Percentiles rank a stretch among this genome's conserved stretches.
These are phyloP conservation scores for Andrena bucephala DNA, from an alignment of 2,888 invertebrate species.

Conservation along the genomic window DNA sequence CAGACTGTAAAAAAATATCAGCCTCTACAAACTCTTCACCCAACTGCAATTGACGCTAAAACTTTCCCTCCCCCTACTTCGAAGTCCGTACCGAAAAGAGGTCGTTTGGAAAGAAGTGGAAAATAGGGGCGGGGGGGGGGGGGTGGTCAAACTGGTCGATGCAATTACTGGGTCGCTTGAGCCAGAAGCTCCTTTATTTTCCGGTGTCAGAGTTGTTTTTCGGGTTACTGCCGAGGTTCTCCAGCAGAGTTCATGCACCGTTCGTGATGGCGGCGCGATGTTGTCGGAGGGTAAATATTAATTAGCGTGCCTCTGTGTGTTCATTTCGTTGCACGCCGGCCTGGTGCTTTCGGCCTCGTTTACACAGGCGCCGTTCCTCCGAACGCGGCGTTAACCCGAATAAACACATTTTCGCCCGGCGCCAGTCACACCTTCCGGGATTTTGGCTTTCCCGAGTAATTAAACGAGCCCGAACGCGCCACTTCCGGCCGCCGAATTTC, in stretches of 20 bases:
- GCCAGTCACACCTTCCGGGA: slow-evolving; percentile 72
- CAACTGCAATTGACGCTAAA: not conserved
- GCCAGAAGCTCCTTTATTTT: slow-evolving; percentile 15
- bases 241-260: slow-evolving; percentile 10
- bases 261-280: slow-evolving; percentile 78
- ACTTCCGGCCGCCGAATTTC: slow-evolving; percentile 49
- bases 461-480: slow-evolving; percentile 58
- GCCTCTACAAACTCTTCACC: not conserved
- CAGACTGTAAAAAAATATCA: not conserved
- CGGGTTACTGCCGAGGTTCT: not conserved
- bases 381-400: slow-evolving; percentile 68
- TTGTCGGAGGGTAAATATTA: slow-evolving; percentile 84
- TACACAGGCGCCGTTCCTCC: slow-evolving; percentile 54
- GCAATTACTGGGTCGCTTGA: slow-evolving; percentile 27
- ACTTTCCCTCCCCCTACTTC: not conserved
- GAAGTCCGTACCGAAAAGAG: not conserved
- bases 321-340: slow-evolving; percentile 78
- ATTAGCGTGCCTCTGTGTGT: slow-evolving; percentile 81
- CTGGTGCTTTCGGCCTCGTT: slow-evolving; percentile 60
- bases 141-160: slow-evolving; percentile 1
- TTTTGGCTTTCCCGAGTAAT: slow-evolving; percentile 69
- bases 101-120: slow-evolving; percentile 16
- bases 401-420: slow-evolving; percentile 72
- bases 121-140: not conserved
- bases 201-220: slow-evolving; percentile 33